Evolutionary conservation across 2,888 invertebrate genomes (phyloP).

Genomic region (Iphiclides podalirius): DNA sequence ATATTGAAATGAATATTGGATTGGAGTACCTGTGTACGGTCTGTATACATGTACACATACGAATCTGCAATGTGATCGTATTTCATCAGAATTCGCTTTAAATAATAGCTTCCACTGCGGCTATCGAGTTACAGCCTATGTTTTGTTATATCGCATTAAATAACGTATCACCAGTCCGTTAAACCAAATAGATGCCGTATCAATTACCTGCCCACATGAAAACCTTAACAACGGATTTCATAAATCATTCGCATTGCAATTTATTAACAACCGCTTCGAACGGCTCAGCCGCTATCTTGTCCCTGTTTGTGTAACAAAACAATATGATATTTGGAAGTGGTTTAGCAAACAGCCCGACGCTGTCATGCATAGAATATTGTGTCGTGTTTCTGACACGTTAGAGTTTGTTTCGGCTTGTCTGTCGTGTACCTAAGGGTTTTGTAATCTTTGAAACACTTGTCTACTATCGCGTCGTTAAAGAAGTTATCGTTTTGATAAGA

Average conservation of each 20-base stretch:
- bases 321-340: conserved; percentile 18
- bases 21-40: too few species aligned
- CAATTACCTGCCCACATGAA: conserved; percentile 10
- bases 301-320: conserved; percentile 17
- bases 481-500: conserved; percentile 28
- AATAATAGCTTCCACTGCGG: not conserved
- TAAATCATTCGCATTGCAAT: conserved; percentile 2
- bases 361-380: not conserved
- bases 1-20: too few species aligned
- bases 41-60: too few species aligned
- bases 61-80: too few species aligned
- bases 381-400: not conserved
- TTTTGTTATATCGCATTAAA: too few species aligned
- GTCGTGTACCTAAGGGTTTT: not conserved
- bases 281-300: conserved; percentile 1
- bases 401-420: not conserved
- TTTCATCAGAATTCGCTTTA: not conserved
- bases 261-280: conserved; percentile 7
- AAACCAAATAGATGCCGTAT: not conserved
- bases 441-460: conserved; percentile 20
- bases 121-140: too few species aligned
- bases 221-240: not conserved
- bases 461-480: conserved; percentile 20
- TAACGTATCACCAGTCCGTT: too few species aligned
- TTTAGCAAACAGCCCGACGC: not conserved